Conservation (phyloP, 2,113 vertebrate species). For the Sceloporus tristichus region DNA sequence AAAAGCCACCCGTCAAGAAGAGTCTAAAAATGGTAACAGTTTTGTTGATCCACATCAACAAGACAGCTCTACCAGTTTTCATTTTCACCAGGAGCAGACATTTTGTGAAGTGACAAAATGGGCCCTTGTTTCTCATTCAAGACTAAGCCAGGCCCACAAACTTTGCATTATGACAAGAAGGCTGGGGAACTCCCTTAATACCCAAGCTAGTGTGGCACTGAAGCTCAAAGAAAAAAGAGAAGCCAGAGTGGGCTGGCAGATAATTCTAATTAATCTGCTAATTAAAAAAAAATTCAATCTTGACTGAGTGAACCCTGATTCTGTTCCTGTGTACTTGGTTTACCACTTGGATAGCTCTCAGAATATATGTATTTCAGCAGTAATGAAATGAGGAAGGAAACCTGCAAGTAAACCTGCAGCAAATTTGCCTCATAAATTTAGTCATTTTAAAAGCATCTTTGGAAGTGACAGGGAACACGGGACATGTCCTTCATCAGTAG, state of each 20-base stretch:
- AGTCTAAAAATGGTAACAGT: too few species aligned
- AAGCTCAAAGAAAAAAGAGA: too few species aligned
- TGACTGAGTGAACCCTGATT: not conserved
- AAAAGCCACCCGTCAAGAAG: too few species aligned
- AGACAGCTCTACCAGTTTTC: too few species aligned
- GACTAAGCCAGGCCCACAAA: too few species aligned
- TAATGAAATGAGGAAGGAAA: not conserved
- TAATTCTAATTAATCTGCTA: not conserved
- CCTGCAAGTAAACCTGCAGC: not conserved
- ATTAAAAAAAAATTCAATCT: not conserved
- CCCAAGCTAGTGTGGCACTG: too few species aligned
- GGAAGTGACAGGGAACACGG: not conserved
- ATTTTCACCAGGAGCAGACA: too few species aligned
- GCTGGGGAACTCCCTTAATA: too few species aligned
- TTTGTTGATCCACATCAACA: too few species aligned
- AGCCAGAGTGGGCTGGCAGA: not conserved
- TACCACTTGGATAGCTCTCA: not conserved
- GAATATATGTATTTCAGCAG: not conserved
- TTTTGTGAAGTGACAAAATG: not conserved
- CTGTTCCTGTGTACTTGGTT: not conserved
- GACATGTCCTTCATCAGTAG: not conserved
- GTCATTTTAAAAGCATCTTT: not conserved
- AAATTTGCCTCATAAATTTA: not conserved
- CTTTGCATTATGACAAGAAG: too few species aligned
- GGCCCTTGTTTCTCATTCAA: not conserved